Evolutionary conservation across 2,113 vertebrate species (phyloP).

Genomic region (Pedionomus torquatus): DNA sequence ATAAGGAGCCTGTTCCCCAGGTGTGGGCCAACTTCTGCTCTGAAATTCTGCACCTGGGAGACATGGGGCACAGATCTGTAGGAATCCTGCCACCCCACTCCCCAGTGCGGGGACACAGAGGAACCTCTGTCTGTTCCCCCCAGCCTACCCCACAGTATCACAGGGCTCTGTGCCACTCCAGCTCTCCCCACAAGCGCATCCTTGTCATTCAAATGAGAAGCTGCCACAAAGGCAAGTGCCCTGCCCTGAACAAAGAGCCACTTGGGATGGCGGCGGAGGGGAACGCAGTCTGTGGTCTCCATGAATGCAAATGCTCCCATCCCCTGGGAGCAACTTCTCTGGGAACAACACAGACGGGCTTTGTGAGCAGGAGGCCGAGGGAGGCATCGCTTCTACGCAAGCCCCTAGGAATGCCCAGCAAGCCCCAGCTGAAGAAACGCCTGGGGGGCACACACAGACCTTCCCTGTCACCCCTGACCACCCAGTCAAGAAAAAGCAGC

Average conservation of each 20-base stretch:
- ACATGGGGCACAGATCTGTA: neutral
- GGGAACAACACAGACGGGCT: constrained; percentile 10
- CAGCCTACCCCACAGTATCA: neutral
- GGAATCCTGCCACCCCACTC: neutral
- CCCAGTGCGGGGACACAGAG: neutral
- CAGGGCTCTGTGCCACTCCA: neutral
- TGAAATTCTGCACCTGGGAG: neutral
- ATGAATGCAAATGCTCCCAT: constrained; percentile 54
- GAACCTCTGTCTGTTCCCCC: neutral
- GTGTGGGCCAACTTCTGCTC: neutral
- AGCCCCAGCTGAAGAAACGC: neutral
- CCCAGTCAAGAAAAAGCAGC: neutral
- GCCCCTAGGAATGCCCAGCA: constrained; percentile 2
- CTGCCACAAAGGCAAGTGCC: neutral
- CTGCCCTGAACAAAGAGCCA: constrained; percentile 9
- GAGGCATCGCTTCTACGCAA: neutral
- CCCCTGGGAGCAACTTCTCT: neutral
- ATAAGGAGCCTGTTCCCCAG: neutral
- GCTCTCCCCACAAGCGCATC: neutral
- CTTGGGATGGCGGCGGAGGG: neutral
- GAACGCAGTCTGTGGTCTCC: neutral
- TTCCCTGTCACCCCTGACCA: neutral
- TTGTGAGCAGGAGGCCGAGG: neutral
- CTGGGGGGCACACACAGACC: neutral
- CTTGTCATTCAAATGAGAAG: constrained; percentile 49